These are phyloP conservation scores for Tholera decimalis DNA, from an alignment of 2,888 invertebrate genomes.

Conservation along the genomic window DNA sequence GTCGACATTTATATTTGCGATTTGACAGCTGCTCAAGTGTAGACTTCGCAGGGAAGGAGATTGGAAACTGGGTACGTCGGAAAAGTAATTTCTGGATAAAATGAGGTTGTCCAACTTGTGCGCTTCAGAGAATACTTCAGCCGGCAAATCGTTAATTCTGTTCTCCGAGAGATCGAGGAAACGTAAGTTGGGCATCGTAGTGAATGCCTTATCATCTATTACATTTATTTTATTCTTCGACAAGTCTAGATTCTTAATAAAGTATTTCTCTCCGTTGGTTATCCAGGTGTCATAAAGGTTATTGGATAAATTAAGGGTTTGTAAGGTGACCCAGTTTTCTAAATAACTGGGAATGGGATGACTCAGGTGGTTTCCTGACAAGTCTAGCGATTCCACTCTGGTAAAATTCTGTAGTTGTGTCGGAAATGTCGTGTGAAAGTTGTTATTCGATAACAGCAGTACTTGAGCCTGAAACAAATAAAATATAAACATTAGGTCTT, in stretches of 20 bases:
- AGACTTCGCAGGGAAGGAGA: conserved; percentile 91
- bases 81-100: conserved; percentile 93
- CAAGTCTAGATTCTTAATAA: conserved; percentile 92
- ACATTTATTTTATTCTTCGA: conserved; percentile 93
- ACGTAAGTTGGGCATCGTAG: conserved; percentile 89
- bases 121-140: conserved; percentile 91
- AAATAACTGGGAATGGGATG: conserved; percentile 85
- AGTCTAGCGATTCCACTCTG: conserved; percentile 87
- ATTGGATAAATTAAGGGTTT: conserved; percentile 91
- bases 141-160: conserved; percentile 91
- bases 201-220: conserved; percentile 92
- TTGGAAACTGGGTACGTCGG: conserved; percentile 90
- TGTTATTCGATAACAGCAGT: conserved; percentile 92
- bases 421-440: conserved; percentile 90
- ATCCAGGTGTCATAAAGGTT: conserved; percentile 88
- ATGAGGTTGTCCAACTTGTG: conserved; percentile 91
- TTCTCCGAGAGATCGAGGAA: conserved; percentile 94
- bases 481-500: too few species aligned
- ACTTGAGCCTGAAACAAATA: conserved; percentile 91
- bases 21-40: conserved; percentile 93
- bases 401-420: conserved; percentile 85
- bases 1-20: conserved; percentile 87
- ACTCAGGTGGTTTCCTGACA: conserved; percentile 89
- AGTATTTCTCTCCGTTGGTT: conserved; percentile 72
- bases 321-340: conserved; percentile 86